phyloP scores from a whole-genome alignment of 2,888 invertebrate genomes.

The Hermaeophaga mercurialis region DNA sequence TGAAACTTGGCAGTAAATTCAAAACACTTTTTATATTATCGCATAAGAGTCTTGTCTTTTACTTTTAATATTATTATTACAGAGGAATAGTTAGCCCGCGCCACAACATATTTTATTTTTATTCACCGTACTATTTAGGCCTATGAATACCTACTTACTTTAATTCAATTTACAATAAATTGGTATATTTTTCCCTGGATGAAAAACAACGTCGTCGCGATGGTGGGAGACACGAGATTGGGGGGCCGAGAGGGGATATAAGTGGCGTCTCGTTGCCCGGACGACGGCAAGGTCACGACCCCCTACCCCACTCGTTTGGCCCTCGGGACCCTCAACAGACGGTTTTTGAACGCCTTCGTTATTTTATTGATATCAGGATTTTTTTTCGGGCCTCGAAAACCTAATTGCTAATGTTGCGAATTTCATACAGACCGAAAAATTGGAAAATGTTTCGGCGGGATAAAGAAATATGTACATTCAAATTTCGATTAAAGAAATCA shows the following conservation, averaged over 20 bases:
- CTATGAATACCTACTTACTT: slow-evolving; percentile 22
- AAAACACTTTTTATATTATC: too few species aligned
- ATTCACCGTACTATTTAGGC: too few species aligned
- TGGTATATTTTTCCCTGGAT: slow-evolving; percentile 42
- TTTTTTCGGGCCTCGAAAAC: slow-evolving; percentile 16
- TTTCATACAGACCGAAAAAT: too few species aligned
- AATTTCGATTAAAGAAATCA: too few species aligned
- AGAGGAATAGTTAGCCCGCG: too few species aligned
- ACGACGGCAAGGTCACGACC: slow-evolving; percentile 57
- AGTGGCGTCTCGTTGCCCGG: slow-evolving; percentile 57
- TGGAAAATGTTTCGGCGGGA: too few species aligned
- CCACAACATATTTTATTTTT: too few species aligned
- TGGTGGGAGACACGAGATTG: slow-evolving; percentile 14
- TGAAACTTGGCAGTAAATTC: too few species aligned
- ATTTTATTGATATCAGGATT: slow-evolving; percentile 45
- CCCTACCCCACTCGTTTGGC: slow-evolving; percentile 33
- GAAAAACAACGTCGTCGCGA: slow-evolving; percentile 27
- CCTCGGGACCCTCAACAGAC: slow-evolving; percentile 34
- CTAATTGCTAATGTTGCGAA: slow-evolving; percentile 17
- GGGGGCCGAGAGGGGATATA: slow-evolving; percentile 34
- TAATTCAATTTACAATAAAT: slow-evolving; percentile 35
- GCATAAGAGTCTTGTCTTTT: too few species aligned
- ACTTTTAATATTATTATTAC: too few species aligned
- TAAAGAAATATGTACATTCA: too few species aligned
- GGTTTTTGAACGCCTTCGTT: slow-evolving; percentile 47